Conservation (phyloP, 2,113 vertebrate species). For the Sardina pilchardus region DNA sequence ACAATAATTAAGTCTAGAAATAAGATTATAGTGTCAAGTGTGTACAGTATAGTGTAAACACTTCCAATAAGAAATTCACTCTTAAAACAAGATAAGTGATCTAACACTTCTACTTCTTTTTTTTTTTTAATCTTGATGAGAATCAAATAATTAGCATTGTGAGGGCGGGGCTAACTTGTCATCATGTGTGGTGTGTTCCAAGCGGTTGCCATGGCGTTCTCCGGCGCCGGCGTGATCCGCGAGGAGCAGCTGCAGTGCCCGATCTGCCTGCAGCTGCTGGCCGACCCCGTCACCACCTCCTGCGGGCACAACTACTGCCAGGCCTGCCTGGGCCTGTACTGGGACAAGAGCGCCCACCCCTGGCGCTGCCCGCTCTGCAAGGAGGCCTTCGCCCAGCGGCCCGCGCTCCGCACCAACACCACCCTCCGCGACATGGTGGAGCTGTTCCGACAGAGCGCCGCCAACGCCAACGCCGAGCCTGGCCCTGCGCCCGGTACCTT, state of each 20-base stretch:
- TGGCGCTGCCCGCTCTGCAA: background rate
- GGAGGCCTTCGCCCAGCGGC: background rate
- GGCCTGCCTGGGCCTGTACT: constrained; percentile 40
- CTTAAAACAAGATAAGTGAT: no score
- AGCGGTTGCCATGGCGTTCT: background rate
- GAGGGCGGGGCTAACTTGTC: no score
- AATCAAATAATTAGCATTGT: no score
- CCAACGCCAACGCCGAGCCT: background rate
- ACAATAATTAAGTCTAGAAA: no score
- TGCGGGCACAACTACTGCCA: constrained; percentile 71
- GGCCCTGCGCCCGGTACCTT: background rate
- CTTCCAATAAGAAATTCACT: no score
- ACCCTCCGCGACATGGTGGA: background rate
- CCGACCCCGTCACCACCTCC: constrained; percentile 62
- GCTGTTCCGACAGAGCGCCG: background rate
- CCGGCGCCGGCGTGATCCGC: constrained; percentile 27
- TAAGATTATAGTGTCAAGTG: no score
- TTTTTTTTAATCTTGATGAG: no score
- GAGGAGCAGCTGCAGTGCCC: constrained; percentile 61
- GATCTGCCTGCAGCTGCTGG: constrained; percentile 60
- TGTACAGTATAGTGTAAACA: no score
- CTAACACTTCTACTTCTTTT: no score
- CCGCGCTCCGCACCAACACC: background rate
- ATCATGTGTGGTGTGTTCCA: background rate
- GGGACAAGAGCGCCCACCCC: background rate